Evolutionary conservation across 2,888 invertebrate genomes (phyloP), one percentile per base, ranked within the genome.

Genomic region (Xylota segnis): DNA sequence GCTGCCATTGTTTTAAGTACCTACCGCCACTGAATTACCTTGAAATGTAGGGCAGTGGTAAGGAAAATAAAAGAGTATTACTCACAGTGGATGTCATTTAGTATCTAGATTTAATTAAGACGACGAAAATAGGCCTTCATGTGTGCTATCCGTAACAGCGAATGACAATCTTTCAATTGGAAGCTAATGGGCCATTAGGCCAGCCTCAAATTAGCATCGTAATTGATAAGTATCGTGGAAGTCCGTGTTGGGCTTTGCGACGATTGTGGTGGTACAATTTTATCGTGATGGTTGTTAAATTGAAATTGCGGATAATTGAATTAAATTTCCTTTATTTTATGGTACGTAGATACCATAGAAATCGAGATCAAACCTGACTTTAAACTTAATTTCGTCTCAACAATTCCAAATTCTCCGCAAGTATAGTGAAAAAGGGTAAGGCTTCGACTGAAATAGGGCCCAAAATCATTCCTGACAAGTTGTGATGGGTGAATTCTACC

Each of bases 21-120:
- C 14, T 18, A 9, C 14, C 16, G 16, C 56, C 16, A 16, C 34
- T 18, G 65, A 65, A 65, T 65, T 50, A 50, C 65, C 65, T 65
- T 65, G 65, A 65, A 50, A 65, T 18, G 14, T 63, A 10, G 32
- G 32, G 16, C 50, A 50, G 50, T n/a, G 12, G 34, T 6, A 47
- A 40, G 0, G 40, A 18, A 29, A 63, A 34, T 16, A 10, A 16
- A 34, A 56, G 2, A 7, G n/a, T 16, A 34, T 52, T 52, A 52
- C 29, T 14, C 50, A 50, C 14, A 54, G 14, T 54, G 12, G 27
- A 32, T 29, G 27, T 32, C 9, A 54, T 54, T 56, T 56, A 56
- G 16, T 14, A 56, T 16, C 23, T 23, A 23, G 3, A 16, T 56
- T 34, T 34, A 56, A 56, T 56, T 56, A 34, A 16, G 56, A 32